Evolutionary conservation across 2,113 vertebrate genomes (phyloP).

Genomic region (Scartelaos histophorus): DNA sequence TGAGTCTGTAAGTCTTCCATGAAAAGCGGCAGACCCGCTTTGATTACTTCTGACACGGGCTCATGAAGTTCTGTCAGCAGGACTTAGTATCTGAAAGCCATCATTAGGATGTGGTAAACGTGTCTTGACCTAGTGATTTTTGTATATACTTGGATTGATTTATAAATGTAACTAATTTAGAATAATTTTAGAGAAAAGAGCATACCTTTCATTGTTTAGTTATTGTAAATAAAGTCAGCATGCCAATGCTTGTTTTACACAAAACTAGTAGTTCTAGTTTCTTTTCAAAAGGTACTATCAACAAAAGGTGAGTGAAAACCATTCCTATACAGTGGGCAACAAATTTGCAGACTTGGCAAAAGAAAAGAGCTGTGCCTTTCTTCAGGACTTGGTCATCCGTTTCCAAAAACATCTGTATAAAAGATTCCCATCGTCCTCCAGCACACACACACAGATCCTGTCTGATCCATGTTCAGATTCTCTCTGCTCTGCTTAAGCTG

Average conservation of each 20-base stretch:
- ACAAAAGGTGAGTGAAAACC: slow-evolving; percentile 49
- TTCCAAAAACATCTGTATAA: slow-evolving; percentile 36
- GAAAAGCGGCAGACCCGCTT: slow-evolving; percentile 59
- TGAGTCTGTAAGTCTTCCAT: slow-evolving; percentile 62
- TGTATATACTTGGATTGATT: slow-evolving; percentile 61
- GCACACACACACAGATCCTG: slow-evolving; percentile 33
- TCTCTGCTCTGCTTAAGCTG: slow-evolving; percentile 77
- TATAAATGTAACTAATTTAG: slow-evolving; percentile 53
- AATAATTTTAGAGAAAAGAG: slow-evolving; percentile 42
- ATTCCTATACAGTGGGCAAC: slow-evolving; percentile 35
- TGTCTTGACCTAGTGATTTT: slow-evolving; percentile 69
- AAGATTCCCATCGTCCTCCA: slow-evolving; percentile 31
- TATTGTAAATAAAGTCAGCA: slow-evolving; percentile 55
- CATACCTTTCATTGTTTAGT: slow-evolving; percentile 38
- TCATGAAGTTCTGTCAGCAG: slow-evolving; percentile 56
- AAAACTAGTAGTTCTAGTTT: slow-evolving; percentile 47
- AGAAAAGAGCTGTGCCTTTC: slow-evolving; percentile 27
- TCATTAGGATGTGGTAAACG: slow-evolving; percentile 67
- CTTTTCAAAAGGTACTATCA: slow-evolving; percentile 54
- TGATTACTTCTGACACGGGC: slow-evolving; percentile 66
- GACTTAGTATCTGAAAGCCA: slow-evolving; percentile 62
- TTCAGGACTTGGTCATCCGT: slow-evolving; percentile 30
- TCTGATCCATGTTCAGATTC: slow-evolving; percentile 64
- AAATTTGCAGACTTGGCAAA: slow-evolving; percentile 61
- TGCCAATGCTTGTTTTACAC: slow-evolving; percentile 58